phyloP scores from a whole-genome alignment of 1,140 invertebrate species.

The Tachypleus tridentatus region DNA sequence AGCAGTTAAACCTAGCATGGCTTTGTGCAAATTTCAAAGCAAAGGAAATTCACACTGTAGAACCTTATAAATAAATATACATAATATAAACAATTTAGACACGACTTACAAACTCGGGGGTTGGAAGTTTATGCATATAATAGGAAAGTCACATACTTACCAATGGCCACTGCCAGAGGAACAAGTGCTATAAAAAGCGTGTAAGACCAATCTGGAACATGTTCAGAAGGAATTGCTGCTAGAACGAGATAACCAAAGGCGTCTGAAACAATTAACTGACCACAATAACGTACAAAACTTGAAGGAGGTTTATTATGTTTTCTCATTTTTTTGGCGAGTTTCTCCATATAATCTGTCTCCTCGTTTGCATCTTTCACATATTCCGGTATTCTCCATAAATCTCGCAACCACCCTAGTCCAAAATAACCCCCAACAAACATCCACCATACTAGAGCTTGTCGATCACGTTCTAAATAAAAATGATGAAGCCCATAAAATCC shows the following conservation, averaged over 20 bases:
- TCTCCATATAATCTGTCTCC: slow-evolving; percentile 51
- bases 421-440: slow-evolving; percentile 72
- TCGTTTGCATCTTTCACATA: slow-evolving; percentile 81
- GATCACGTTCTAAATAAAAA: slow-evolving; percentile 72
- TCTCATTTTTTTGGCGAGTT: slow-evolving; percentile 49
- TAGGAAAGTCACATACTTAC: slow-evolving; percentile 4
- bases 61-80: too few relatives aligned
- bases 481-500: slow-evolving; percentile 81
- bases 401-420: slow-evolving; percentile 71
- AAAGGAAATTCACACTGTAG: too few relatives aligned
- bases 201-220: slow-evolving; percentile 10
- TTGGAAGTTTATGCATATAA: too few relatives aligned
- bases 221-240: slow-evolving; percentile 56
- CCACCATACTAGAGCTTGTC: slow-evolving; percentile 82
- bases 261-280: slow-evolving; percentile 60
- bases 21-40: too few relatives aligned
- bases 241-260: slow-evolving; percentile 61
- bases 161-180: slow-evolving; percentile 14
- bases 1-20: too few relatives aligned
- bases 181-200: background rate
- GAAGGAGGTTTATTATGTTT: slow-evolving; percentile 59
- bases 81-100: too few relatives aligned
- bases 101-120: too few relatives aligned
- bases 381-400: slow-evolving; percentile 67
- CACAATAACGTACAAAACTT: slow-evolving; percentile 58